Conservation (phyloP, 2,113 vertebrate genomes). For the Sylvicapra grimmia region DNA sequence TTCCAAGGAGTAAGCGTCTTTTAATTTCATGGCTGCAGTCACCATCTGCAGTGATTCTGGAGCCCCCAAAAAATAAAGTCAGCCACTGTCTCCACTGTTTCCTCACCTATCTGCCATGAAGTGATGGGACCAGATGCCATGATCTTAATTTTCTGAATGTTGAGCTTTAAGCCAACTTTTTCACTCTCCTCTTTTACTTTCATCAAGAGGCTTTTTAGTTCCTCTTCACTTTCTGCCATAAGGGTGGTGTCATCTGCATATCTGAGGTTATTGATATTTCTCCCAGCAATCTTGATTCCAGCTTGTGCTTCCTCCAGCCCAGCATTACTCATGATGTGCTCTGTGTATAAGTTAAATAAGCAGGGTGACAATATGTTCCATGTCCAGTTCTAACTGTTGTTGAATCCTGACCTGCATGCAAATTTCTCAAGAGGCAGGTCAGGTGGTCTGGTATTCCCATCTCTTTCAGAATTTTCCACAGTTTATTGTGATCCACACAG, state of each 20-base stretch:
- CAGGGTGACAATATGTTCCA: neutral
- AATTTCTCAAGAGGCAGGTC: neutral
- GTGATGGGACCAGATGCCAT: neutral
- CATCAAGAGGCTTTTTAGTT: neutral
- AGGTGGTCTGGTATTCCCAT: neutral
- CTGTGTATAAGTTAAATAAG: neutral
- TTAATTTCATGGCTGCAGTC: neutral
- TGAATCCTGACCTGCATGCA: neutral
- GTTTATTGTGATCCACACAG: neutral
- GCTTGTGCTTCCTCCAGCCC: neutral
- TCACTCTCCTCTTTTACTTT: neutral
- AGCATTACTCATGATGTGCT: rapidly evolving
- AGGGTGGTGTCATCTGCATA: neutral
- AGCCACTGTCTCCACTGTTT: neutral
- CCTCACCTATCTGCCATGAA: neutral
- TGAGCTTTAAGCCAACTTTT: neutral
- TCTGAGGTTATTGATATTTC: neutral
- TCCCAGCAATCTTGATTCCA: neutral
- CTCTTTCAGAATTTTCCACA: neutral
- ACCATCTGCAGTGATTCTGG: neutral
- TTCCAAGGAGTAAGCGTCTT: neutral
- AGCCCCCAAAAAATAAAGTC: neutral
- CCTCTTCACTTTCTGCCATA: neutral
- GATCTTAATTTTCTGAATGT: neutral
- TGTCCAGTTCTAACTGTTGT: neutral